Base-by-base conservation (phyloP, 2,888 invertebrate genomes). In the Ernsta delagoae region DNA sequence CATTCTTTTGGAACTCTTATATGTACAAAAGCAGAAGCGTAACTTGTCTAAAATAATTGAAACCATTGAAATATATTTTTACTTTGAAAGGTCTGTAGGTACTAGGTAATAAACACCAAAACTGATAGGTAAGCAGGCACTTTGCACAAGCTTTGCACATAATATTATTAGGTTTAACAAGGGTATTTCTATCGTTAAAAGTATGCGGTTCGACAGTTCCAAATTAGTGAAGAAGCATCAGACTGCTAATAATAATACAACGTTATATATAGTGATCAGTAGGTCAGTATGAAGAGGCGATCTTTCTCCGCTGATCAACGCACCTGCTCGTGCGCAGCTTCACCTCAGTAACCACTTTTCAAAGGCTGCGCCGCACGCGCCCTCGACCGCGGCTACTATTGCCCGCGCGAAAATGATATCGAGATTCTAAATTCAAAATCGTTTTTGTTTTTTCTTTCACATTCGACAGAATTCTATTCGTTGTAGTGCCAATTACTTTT, bases 371-470 rank as follows among this genome's bases (percentile, higher is more conserved):
- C 77, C 84, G 89, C 84, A n/a, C n/a, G n/a, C n/a, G n/a, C n/a
- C n/a, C n/a, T n/a, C n/a, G n/a, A n/a, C n/a, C n/a, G n/a, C 83
- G 83, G 78, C 77, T 79, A 79, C 74, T 68, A 76, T 71, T 70
- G 72, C 65, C 74, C 85, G 88, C 87, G 88, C 86, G 85, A 87
- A 89, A 89, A 88, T 89, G 84, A 86, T 79, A 86, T 83, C 84
- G 83, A 80, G 72, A 75, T 86, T 86, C 79, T 86, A 85, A 87
- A 82, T 81, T 82, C 72, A 70, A 81, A 70, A 65, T 59, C 48
- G 81, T 70, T 70, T 69, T 68, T 64, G 73, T 70, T 76, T 48
- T 70, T 56, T 72, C 56, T 62, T 59, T 66, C 7, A 66, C 24
- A 53, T 70, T 69, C 56, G 57, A 24, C 34, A 11, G 16, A 11